Evolutionary conservation across 2,113 vertebrate species (phyloP).

Genomic region (Malurus melanocephalus): DNA sequence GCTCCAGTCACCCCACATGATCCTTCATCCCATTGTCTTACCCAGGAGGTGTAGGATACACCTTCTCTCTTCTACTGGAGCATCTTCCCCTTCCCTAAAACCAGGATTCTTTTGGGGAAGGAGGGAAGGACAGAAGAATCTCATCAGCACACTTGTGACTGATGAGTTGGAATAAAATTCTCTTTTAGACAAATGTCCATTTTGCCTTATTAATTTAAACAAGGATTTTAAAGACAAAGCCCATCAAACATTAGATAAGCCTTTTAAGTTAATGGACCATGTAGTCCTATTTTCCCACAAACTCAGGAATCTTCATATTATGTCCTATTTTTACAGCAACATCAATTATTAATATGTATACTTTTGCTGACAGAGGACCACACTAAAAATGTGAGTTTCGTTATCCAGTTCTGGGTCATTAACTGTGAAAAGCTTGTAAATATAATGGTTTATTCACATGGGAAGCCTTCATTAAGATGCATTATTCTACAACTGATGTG

Average conservation of each 20-base stretch:
- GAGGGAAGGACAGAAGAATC: not conserved
- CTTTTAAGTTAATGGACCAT: slow-evolving; percentile 70
- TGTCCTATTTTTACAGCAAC: slow-evolving; percentile 62
- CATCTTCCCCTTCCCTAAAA: not conserved
- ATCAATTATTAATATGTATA: slow-evolving; percentile 79
- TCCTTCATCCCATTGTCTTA: not conserved
- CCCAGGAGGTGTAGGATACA: not conserved
- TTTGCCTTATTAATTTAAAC: slow-evolving; percentile 72
- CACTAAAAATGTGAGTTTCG: slow-evolving; percentile 69
- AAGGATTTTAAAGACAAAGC: slow-evolving; percentile 72
- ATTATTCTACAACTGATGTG: slow-evolving; percentile 72
- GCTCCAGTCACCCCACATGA: not conserved
- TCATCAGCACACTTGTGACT: slow-evolving; percentile 5
- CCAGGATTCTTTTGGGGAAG: not conserved
- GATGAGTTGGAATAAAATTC: slow-evolving; percentile 53
- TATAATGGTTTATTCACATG: slow-evolving; percentile 77
- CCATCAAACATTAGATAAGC: slow-evolving; percentile 79
- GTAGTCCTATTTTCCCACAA: slow-evolving; percentile 67
- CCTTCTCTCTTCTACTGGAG: not conserved
- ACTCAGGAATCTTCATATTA: slow-evolving; percentile 47
- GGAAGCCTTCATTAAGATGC: slow-evolving; percentile 81
- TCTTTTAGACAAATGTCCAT: slow-evolving; percentile 69
- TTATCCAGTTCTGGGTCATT: slow-evolving; percentile 80
- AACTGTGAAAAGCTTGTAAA: slow-evolving; percentile 75
- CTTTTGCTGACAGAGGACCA: slow-evolving; percentile 79